Conservation (phyloP, 2,888 invertebrate genomes). For the Carcina quercana region DNA sequence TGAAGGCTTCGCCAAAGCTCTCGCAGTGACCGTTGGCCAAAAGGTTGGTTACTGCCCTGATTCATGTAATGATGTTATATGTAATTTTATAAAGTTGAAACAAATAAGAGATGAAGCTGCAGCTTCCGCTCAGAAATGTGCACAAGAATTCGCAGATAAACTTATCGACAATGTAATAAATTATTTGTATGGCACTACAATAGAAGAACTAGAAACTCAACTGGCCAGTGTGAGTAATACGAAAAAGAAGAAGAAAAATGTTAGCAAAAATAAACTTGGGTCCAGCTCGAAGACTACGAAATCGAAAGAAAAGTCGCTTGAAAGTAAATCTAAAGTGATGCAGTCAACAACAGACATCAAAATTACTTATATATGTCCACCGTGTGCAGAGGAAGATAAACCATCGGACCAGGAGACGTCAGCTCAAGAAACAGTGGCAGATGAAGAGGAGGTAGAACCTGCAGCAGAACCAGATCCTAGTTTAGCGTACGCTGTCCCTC, state of each 20-base stretch:
- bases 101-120: constrained; percentile 48
- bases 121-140: constrained; percentile 47
- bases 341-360: constrained; percentile 45
- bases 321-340: constrained; percentile 23
- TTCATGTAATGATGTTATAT: constrained; percentile 64
- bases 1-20: constrained; percentile 72
- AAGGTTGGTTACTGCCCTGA: constrained; percentile 58
- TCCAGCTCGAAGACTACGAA: constrained; percentile 43
- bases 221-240: constrained; percentile 42
- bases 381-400: constrained; percentile 47
- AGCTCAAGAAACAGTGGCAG: constrained; percentile 28
- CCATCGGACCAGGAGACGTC: constrained; percentile 31
- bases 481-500: constrained; percentile 46
- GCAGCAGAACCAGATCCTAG: constrained; percentile 38
- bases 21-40: constrained; percentile 72
- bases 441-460: constrained; percentile 36
- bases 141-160: constrained; percentile 40
- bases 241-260: constrained; percentile 27
- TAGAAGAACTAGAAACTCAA: constrained; percentile 39
- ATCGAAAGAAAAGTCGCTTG: constrained; percentile 23
- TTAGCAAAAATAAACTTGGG: constrained; percentile 30
- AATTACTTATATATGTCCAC: constrained; percentile 45
- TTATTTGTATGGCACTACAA: constrained; percentile 46
- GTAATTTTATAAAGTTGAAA: constrained; percentile 48
- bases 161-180: constrained; percentile 42